These are phyloP conservation scores for Sceloporus tristichus DNA, from an alignment of 2,113 vertebrate species.

Conservation along the genomic window DNA sequence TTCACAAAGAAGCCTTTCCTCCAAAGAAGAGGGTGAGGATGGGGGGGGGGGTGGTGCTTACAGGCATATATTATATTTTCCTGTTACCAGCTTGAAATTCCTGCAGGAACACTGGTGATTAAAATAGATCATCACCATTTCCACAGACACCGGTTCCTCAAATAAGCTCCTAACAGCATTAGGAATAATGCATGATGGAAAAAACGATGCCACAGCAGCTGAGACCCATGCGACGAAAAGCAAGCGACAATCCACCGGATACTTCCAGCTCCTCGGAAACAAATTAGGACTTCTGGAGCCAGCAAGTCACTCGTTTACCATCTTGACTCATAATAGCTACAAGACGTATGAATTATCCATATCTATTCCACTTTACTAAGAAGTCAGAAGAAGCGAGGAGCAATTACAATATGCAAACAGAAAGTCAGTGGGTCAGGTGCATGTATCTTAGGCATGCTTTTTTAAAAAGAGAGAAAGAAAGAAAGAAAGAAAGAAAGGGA, in stretches of 20 bases:
- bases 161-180: conserved; percentile 71
- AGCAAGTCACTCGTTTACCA: conserved; percentile 71
- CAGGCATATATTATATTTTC: conserved; percentile 57
- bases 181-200: conserved; percentile 76
- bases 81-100: conserved; percentile 68
- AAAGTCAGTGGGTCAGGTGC: conserved; percentile 57
- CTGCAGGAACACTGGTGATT: conserved; percentile 71
- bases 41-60: neutral
- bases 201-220: conserved; percentile 77
- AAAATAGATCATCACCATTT: conserved; percentile 77
- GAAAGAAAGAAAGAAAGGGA: neutral
- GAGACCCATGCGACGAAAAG: conserved; percentile 74
- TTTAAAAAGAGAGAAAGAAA: neutral
- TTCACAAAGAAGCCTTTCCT: conserved; percentile 45
- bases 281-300: conserved; percentile 78
- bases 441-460: conserved; percentile 61
- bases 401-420: conserved; percentile 68
- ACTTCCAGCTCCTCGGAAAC: conserved; percentile 73
- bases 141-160: conserved; percentile 72
- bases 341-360: conserved; percentile 75
- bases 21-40: neutral
- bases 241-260: conserved; percentile 78
- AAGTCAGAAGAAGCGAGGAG: conserved; percentile 76
- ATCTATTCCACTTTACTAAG: conserved; percentile 70
- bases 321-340: conserved; percentile 71